These are phyloP conservation scores for Actinernus sp. DNA, from an alignment of 92 coral and sea anemone species.

Conservation along the genomic window DNA sequence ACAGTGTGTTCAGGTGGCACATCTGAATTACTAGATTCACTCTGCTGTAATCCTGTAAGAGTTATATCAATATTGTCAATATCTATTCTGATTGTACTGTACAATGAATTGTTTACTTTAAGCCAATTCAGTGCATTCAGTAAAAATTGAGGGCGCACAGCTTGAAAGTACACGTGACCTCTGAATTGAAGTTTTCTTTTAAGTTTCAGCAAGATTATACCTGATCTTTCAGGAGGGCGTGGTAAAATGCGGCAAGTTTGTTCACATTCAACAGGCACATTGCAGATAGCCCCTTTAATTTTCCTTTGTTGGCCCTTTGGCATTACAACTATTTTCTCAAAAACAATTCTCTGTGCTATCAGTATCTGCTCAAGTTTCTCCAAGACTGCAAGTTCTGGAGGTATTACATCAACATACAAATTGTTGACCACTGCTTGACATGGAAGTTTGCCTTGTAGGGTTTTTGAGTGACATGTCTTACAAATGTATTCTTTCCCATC, in stretches of 20 bases:
- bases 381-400: constrained; percentile 49
- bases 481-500: constrained; percentile 69
- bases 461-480: constrained; percentile 74
- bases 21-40: neutral
- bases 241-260: constrained; percentile 62
- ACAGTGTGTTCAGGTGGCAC: too few relatives aligned
- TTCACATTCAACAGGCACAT: constrained; percentile 79
- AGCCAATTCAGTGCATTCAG: constrained; percentile 47
- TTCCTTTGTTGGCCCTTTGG: constrained; percentile 69
- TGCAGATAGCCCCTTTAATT: constrained; percentile 67
- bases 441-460: constrained; percentile 53
- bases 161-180: constrained; percentile 73
- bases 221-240: constrained; percentile 70
- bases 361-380: constrained; percentile 72
- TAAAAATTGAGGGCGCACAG: constrained; percentile 58
- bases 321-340: constrained; percentile 64
- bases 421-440: constrained; percentile 73
- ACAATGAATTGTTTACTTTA: constrained; percentile 29
- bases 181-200: constrained; percentile 63
- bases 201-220: constrained; percentile 50
- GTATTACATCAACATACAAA: constrained; percentile 58
- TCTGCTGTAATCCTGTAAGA: constrained; percentile 25
- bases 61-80: constrained; percentile 34
- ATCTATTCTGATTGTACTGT: constrained; percentile 27
- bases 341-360: constrained; percentile 59